phyloP scores from a whole-genome alignment of 2,797 vertebrate genomes.

The Tragelaphus oryx region DNA sequence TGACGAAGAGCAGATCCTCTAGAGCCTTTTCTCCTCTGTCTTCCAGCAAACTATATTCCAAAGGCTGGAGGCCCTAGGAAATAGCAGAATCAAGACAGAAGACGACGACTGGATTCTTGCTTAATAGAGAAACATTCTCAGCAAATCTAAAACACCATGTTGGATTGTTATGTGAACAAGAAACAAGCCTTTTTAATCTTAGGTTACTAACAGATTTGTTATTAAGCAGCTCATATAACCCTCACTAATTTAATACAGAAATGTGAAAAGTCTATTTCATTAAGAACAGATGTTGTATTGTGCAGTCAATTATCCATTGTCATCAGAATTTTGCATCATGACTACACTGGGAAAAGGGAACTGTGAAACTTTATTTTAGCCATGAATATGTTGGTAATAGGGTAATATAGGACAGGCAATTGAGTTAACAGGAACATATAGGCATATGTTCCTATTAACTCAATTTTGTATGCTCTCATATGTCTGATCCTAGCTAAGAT shows the following conservation, averaged over 20 bases:
- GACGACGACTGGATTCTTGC: neutral
- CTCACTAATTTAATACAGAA: neutral
- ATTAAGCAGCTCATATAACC: neutral
- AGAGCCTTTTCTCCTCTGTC: neutral
- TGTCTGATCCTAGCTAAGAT: neutral
- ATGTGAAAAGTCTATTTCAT: slow-evolving; percentile 43
- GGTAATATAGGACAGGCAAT: neutral
- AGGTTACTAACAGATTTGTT: slow-evolving; percentile 4
- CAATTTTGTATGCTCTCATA: neutral
- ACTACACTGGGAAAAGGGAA: slow-evolving; percentile 23
- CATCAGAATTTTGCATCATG: neutral
- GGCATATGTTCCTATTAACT: neutral
- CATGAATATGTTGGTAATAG: neutral
- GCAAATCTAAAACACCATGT: neutral
- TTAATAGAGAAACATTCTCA: neutral
- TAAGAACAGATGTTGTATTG: slow-evolving; percentile 45
- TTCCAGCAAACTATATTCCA: neutral
- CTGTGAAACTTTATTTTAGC: neutral
- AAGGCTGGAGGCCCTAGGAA: neutral
- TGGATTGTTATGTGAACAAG: neutral
- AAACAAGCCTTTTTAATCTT: neutral
- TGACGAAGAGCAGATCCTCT: neutral
- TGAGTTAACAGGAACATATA: neutral
- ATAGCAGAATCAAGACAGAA: neutral
- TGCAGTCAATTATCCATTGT: slow-evolving; percentile 43